Conservation (phyloP, 2,888 invertebrate species). For the Pherbina coryleti region DNA sequence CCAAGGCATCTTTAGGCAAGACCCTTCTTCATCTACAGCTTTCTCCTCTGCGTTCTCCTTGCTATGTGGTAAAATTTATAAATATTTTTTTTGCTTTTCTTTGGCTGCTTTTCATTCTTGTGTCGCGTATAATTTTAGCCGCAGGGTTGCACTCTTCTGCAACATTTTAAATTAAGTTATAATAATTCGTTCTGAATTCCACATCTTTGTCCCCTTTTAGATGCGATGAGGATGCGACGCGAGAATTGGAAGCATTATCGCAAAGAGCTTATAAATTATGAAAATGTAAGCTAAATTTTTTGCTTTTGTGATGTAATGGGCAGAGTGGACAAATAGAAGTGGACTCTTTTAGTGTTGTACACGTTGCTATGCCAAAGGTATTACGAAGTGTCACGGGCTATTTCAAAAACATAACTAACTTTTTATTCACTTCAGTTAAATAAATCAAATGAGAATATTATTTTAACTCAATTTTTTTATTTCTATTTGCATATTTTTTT, state of each 20-base stretch:
- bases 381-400: too few relatives aligned
- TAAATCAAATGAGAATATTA: too few relatives aligned
- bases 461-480: too few relatives aligned
- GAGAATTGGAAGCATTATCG: slow-evolving; percentile 6
- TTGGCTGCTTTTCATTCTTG: neutral
- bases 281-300: neutral
- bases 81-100: neutral
- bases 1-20: neutral
- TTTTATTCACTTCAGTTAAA: too few relatives aligned
- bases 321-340: neutral
- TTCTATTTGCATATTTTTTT: too few relatives aligned
- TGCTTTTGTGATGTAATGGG: neutral
- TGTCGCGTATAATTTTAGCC: neutral
- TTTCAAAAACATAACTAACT: too few relatives aligned
- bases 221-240: neutral
- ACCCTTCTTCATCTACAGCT: neutral
- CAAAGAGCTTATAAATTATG: neutral
- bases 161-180: slow-evolving; percentile 9
- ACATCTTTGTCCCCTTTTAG: neutral
- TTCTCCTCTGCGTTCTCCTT: neutral
- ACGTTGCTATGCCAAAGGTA: too few relatives aligned
- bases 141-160: slow-evolving; percentile 2
- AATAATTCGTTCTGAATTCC: slow-evolving; percentile 27
- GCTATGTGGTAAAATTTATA: neutral
- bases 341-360: too few relatives aligned